These are phyloP conservation scores for Oreochromis grahami DNA, from an alignment of 2,797 vertebrate species.

Conservation along the genomic window DNA sequence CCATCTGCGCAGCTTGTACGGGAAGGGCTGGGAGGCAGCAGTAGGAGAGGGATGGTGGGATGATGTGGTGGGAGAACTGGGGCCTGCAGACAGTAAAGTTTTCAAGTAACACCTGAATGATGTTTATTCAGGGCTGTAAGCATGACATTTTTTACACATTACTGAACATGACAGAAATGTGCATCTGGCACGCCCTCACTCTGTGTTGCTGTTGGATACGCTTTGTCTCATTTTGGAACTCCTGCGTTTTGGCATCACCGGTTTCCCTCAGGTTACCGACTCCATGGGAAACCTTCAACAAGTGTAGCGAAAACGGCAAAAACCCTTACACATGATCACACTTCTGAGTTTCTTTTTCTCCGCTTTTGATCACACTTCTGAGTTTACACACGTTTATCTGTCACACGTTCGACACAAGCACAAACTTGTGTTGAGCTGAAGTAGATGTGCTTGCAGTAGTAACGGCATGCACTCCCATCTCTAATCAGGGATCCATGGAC, in stretches of 20 bases:
- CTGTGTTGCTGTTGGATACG: not conserved
- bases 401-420: not conserved
- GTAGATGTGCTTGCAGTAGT: slow-evolving; percentile 1
- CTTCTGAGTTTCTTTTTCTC: not conserved
- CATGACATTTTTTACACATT: not conserved
- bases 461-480: slow-evolving; percentile 1
- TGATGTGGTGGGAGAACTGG: not conserved
- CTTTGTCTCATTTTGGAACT: not conserved
- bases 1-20: slow-evolving; percentile 27
- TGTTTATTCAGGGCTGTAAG: not conserved
- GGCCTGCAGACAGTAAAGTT: not conserved
- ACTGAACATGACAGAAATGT: not conserved
- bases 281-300: not conserved
- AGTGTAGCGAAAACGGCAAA: not conserved
- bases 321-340: not conserved
- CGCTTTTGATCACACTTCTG: not conserved
- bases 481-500: slow-evolving; percentile 34
- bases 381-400: not conserved
- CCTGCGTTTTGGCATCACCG: not conserved
- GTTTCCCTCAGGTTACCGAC: not conserved
- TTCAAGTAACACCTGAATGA: not conserved
- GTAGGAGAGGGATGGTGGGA: not conserved
- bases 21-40: not conserved
- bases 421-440: not conserved
- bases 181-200: not conserved